phyloP scores from a whole-genome alignment of 2,797 vertebrate genomes.

The Hapalemur alaotrensis region DNA sequence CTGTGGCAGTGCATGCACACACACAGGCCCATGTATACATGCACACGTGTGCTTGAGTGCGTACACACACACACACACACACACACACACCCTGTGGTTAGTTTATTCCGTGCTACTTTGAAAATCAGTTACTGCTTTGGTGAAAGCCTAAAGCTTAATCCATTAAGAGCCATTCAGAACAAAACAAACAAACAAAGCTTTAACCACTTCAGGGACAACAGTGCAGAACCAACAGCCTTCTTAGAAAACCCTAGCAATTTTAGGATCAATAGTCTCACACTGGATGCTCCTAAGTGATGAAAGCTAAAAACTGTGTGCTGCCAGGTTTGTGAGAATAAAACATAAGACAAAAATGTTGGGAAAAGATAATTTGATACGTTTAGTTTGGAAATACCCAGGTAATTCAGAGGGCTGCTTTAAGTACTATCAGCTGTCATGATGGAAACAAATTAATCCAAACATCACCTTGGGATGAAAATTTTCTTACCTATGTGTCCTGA shows the following conservation, averaged over 20 bases:
- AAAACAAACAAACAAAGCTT: constrained; percentile 92
- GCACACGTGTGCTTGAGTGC: background rate
- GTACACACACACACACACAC: background rate
- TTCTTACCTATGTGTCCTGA: constrained; percentile 51
- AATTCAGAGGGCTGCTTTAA: constrained; percentile 77
- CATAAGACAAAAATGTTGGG: constrained; percentile 73
- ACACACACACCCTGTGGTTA: constrained; percentile 72
- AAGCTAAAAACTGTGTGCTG: constrained; percentile 86
- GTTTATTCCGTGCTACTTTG: constrained; percentile 84
- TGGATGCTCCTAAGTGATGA: constrained; percentile 83
- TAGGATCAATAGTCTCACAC: constrained; percentile 86
- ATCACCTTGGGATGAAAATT: constrained; percentile 79
- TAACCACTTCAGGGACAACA: constrained; percentile 89
- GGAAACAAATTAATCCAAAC: constrained; percentile 84
- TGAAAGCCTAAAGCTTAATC: constrained; percentile 89
- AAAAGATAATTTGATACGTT: constrained; percentile 81
- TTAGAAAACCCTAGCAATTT: constrained; percentile 87
- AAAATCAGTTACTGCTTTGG: constrained; percentile 85
- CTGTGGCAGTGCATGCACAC: background rate
- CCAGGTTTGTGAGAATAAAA: constrained; percentile 70
- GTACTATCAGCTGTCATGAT: constrained; percentile 70
- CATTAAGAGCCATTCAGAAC: constrained; percentile 89
- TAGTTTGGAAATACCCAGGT: constrained; percentile 80
- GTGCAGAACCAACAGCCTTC: constrained; percentile 85
- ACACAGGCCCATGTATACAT: background rate